These are phyloP conservation scores for Scartelaos histophorus DNA, from an alignment of 2,113 vertebrate genomes.

Conservation along the genomic window DNA sequence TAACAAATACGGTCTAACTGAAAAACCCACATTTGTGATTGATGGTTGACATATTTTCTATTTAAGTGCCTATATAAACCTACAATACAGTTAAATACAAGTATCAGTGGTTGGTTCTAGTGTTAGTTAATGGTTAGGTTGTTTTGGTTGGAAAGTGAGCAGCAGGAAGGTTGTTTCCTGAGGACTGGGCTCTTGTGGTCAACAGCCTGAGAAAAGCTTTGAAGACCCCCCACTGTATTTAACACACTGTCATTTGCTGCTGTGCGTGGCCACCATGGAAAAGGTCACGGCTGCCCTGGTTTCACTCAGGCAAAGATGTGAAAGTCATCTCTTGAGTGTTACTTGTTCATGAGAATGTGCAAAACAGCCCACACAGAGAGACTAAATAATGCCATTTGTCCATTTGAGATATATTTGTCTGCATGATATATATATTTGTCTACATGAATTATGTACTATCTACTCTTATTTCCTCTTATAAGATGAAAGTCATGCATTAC, in stretches of 20 bases:
- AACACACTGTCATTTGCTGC: conserved; percentile 32
- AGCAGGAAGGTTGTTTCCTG: conserved; percentile 69
- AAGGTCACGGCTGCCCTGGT: conserved; percentile 54
- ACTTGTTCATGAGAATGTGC: conserved; percentile 17
- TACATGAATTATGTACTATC: not conserved
- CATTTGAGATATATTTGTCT: too few relatives aligned
- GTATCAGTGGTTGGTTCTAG: conserved; percentile 2
- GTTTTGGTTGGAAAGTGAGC: conserved; percentile 67
- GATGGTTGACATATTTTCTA: not conserved
- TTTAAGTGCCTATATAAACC: conserved; percentile 3
- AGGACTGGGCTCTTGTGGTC: conserved; percentile 52
- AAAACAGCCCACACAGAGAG: conserved; percentile 24
- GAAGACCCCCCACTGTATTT: conserved; percentile 57
- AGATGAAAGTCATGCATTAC: not conserved
- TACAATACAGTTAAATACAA: conserved; percentile 18
- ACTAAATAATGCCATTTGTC: not conserved
- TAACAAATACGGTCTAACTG: not conserved
- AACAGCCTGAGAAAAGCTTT: conserved; percentile 68
- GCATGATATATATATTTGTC: conserved; percentile 4
- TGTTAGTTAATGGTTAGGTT: conserved; percentile 51
- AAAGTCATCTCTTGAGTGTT: conserved; percentile 38
- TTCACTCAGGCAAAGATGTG: conserved; percentile 38
- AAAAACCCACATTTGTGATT: not conserved
- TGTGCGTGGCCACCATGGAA: conserved; percentile 35
- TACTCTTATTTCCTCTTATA: not conserved